Evolutionary conservation across 2,113 vertebrate genomes (phyloP).

Genomic region (Climacteris rufus): DNA sequence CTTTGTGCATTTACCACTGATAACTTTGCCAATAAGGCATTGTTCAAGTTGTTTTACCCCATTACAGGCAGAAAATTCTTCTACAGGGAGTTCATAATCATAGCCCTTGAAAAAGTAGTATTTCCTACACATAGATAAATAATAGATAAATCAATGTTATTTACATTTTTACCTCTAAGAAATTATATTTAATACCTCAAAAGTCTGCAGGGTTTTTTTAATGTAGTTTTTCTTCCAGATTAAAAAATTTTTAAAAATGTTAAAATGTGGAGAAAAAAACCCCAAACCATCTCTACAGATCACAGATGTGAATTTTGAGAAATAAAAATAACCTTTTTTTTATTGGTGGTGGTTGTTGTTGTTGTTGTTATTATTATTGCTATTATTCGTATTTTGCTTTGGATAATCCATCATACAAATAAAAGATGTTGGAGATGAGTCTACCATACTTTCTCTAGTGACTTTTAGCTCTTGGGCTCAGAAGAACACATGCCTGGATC

Average conservation of each 20-base stretch:
- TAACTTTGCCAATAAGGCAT: background rate
- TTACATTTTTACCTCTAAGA: background rate
- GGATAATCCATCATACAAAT: background rate
- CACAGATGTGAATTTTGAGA: background rate
- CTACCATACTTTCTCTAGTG: background rate
- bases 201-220: background rate
- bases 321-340: background rate
- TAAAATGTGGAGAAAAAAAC: background rate
- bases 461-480: background rate
- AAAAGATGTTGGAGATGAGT: background rate
- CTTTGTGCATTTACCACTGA: background rate
- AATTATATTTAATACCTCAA: background rate
- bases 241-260: background rate
- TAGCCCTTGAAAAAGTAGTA: background rate
- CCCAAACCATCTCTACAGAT: background rate
- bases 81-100: background rate
- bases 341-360: background rate
- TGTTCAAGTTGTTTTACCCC: background rate
- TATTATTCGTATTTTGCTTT: background rate
- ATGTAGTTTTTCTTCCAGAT: background rate
- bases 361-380: too few relatives aligned
- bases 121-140: background rate
- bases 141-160: background rate
- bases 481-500: accelerated
- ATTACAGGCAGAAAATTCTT: background rate